Percentiles rank a stretch among this genome's conserved stretches.
Evolutionary conservation across 2,888 invertebrate species (phyloP).

Genomic region (Microctonus aethiopoides): DNA sequence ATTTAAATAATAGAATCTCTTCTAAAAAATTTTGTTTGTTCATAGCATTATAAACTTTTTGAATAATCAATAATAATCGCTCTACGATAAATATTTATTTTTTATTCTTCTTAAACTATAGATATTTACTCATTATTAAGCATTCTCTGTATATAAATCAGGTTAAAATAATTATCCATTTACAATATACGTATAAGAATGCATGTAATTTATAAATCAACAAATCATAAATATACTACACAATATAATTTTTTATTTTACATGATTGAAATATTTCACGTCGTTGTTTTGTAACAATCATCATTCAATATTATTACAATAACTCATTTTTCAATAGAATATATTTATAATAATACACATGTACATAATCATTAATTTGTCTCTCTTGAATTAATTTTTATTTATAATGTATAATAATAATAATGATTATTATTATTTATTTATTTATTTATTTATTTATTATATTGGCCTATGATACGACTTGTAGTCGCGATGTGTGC

Average conservation of each 20-base stretch:
- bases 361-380: conserved; percentile 54
- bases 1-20: not conserved
- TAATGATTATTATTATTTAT: no score
- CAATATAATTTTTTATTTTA: conserved; percentile 65
- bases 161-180: no score
- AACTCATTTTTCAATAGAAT: conserved; percentile 58
- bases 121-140: conserved; percentile 8
- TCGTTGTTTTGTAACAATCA: conserved; percentile 36
- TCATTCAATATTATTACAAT: conserved; percentile 58
- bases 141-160: not conserved
- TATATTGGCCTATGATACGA: conserved; percentile 54
- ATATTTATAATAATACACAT: conserved; percentile 66
- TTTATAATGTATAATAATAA: conserved; percentile 49
- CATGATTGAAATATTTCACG: conserved; percentile 42
- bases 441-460: no score
- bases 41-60: no score
- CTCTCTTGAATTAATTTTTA: conserved; percentile 48
- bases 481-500: conserved; percentile 41
- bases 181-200: not conserved
- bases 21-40: not conserved
- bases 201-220: conserved; percentile 4
- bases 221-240: conserved; percentile 48
- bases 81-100: conserved; percentile 1
- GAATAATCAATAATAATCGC: no score
- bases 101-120: not conserved